Evolutionary conservation across 2,888 invertebrate species (phyloP).

Genomic region (Eupithecia subfuscata): DNA sequence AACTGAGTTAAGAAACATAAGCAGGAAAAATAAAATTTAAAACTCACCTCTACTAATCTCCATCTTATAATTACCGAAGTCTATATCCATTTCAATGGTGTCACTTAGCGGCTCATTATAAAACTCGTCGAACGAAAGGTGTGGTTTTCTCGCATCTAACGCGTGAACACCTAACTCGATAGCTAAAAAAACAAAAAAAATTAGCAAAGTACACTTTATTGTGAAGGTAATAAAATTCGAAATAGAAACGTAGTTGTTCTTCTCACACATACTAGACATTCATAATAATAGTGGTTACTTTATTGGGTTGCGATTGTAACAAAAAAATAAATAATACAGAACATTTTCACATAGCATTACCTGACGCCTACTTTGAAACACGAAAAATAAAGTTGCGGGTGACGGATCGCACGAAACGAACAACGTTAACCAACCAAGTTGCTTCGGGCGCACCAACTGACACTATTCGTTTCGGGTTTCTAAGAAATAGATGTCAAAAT

Average conservation of each 20-base stretch:
- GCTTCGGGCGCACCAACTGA: too few relatives aligned
- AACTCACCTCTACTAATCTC: slow-evolving; percentile 79
- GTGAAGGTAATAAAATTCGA: background rate
- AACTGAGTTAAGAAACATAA: background rate
- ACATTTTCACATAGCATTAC: too few relatives aligned
- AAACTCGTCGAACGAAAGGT: slow-evolving; percentile 94
- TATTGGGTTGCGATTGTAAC: too few relatives aligned
- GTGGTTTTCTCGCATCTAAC: slow-evolving; percentile 92
- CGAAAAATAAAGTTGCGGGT: too few relatives aligned
- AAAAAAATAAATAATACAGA: too few relatives aligned
- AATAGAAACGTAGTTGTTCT: background rate
- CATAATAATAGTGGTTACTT: too few relatives aligned
- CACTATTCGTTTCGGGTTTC: too few relatives aligned
- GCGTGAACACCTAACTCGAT: slow-evolving; percentile 89
- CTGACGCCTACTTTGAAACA: too few relatives aligned
- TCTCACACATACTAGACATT: background rate
- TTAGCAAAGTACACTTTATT: background rate
- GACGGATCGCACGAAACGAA: too few relatives aligned
- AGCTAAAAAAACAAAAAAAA: slow-evolving; percentile 72
- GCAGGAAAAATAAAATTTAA: background rate
- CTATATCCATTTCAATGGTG: slow-evolving; percentile 96
- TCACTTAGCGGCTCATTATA: slow-evolving; percentile 97
- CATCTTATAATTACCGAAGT: slow-evolving; percentile 95
- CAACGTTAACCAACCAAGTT: too few relatives aligned
- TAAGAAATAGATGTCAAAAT: too few relatives aligned